A percentile compares a stretch with the other conserved stretches of the same genome.
Conservation (phyloP, 1,140 invertebrate species). For the Drosophila ohnishii region DNA sequence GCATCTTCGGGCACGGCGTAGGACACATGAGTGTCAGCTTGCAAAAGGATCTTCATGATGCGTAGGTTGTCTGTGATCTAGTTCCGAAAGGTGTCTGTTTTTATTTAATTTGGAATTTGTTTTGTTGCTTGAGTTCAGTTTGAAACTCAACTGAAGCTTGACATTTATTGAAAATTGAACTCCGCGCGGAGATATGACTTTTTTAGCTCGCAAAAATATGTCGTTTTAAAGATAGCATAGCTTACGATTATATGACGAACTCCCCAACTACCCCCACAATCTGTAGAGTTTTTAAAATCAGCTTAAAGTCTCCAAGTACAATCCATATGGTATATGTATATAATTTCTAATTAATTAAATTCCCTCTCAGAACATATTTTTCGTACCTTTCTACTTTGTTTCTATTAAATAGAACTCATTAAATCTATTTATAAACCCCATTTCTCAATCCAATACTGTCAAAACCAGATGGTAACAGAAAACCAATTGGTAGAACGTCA, state of each 20-base stretch:
- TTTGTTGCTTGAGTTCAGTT: slow-evolving; percentile 35
- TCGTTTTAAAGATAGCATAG: too few species aligned
- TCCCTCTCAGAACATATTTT: background rate
- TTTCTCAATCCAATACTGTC: background rate
- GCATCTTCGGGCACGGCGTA: slow-evolving; percentile 85
- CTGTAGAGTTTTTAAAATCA: background rate
- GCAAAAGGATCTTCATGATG: slow-evolving; percentile 89
- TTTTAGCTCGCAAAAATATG: too few species aligned
- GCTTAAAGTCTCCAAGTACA: background rate
- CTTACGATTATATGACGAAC: too few species aligned
- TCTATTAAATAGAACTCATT: background rate
- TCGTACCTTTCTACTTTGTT: background rate
- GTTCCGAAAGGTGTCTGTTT: slow-evolving; percentile 1
- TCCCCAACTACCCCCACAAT: background rate
- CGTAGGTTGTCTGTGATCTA: background rate
- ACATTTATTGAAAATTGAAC: slow-evolving; percentile 13
- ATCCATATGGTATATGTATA: background rate
- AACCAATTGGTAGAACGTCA: background rate
- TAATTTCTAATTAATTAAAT: background rate
- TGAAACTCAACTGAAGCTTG: slow-evolving; percentile 72
- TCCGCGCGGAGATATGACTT: too few species aligned
- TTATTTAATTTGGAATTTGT: slow-evolving; percentile 54
- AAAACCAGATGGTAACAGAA: slow-evolving; percentile 1
- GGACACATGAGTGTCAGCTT: slow-evolving; percentile 90
- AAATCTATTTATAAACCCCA: background rate